These are phyloP conservation scores for Tetranychus truncatus DNA, from an alignment of 2,888 invertebrate genomes.

Conservation along the genomic window DNA sequence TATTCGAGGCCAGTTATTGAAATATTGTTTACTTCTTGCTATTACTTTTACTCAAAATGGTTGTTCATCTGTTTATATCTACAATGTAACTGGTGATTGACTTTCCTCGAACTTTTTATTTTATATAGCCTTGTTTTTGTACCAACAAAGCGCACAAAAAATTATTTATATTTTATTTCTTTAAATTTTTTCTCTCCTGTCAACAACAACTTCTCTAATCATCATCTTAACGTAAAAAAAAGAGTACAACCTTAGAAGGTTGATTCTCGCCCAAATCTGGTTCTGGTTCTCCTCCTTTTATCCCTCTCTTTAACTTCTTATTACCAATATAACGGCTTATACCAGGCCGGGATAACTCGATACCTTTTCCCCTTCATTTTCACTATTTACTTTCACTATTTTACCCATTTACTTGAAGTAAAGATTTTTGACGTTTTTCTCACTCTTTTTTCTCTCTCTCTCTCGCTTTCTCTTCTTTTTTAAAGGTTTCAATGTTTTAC, in stretches of 20 bases:
- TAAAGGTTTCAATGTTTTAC: too few species aligned
- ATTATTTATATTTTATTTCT: not conserved
- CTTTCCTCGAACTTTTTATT: slow-evolving; percentile 1
- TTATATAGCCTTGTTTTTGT: not conserved
- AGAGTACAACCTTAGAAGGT: not conserved
- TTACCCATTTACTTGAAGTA: too few species aligned
- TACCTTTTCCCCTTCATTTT: not conserved
- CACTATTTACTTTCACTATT: too few species aligned
- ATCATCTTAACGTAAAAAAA: not conserved
- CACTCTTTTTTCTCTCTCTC: too few species aligned
- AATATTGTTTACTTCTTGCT: too few species aligned
- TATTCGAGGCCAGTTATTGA: too few species aligned
- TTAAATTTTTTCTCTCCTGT: not conserved
- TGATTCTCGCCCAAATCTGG: not conserved
- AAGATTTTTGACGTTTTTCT: too few species aligned
- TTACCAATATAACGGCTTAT: not conserved
- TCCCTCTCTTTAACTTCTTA: not conserved
- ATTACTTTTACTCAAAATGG: not conserved
- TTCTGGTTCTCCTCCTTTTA: not conserved
- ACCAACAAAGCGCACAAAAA: not conserved
- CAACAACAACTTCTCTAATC: not conserved
- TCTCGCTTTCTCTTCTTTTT: too few species aligned
- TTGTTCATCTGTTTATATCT: not conserved
- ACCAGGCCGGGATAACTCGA: not conserved
- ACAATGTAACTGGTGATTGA: not conserved